Percentiles rank a stretch among this genome's conserved stretches.
Evolutionary conservation across 2,113 vertebrate genomes (phyloP).

Genomic region (Leptobrachium leishanense): DNA sequence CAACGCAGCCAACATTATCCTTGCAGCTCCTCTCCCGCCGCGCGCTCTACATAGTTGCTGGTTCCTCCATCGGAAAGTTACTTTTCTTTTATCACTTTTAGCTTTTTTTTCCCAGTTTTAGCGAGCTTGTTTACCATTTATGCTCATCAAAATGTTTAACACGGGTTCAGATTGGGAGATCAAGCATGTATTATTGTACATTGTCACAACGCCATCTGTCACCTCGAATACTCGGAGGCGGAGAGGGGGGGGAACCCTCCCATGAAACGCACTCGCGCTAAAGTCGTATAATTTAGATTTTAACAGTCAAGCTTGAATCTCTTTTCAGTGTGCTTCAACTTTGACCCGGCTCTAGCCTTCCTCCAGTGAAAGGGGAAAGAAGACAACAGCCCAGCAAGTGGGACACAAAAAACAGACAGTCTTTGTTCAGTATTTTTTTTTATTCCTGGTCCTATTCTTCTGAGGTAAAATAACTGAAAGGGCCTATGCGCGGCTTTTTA

Average conservation of each 20-base stretch:
- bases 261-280: conserved; percentile 61
- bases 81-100: not conserved
- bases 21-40: too few species aligned
- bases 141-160: conserved; percentile 46
- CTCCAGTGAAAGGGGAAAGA: conserved; percentile 80
- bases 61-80: not conserved
- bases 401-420: conserved; percentile 89
- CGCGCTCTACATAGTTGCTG: too few species aligned
- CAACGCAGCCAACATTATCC: not conserved
- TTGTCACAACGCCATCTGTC: conserved; percentile 70
- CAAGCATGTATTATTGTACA: conserved; percentile 50
- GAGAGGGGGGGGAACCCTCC: conserved; percentile 56
- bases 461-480: conserved; percentile 81
- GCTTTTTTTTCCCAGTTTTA: not conserved
- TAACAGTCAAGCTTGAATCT: conserved; percentile 72
- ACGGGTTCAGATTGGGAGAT: conserved; percentile 48
- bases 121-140: conserved; percentile 23
- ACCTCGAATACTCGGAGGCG: conserved; percentile 59
- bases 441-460: conserved; percentile 68
- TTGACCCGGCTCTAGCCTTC: conserved; percentile 78
- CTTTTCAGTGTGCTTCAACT: conserved; percentile 81
- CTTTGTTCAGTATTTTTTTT: conserved; percentile 85
- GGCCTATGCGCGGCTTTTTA: conserved; percentile 66
- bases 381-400: conserved; percentile 89
- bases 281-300: conserved; percentile 77